Conservation (phyloP, 23 tunicate species). For the Trididemnum clinides region DNA sequence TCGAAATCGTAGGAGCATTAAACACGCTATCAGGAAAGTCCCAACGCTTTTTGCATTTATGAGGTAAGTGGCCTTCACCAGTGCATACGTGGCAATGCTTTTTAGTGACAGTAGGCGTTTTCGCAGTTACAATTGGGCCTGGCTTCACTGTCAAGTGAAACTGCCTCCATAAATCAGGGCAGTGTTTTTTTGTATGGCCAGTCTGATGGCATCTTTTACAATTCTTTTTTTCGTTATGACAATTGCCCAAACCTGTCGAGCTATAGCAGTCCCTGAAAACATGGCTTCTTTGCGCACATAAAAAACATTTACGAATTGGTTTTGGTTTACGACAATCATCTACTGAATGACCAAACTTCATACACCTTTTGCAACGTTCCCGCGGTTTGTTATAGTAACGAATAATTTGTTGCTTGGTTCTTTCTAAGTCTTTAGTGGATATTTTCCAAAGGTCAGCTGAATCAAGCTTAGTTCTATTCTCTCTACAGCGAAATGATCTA, state of each 20-base stretch:
- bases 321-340: slow-evolving; percentile 23
- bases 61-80: background rate
- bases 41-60: background rate
- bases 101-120: background rate
- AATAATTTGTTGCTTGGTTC: background rate
- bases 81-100: background rate
- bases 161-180: slow-evolving; percentile 59
- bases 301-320: background rate
- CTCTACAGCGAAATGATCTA: background rate
- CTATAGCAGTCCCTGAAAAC: background rate
- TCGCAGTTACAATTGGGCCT: background rate
- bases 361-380: slow-evolving; percentile 30
- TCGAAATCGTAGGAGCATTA: background rate
- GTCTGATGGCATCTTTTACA: slow-evolving; percentile 27
- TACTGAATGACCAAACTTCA: slow-evolving; percentile 6
- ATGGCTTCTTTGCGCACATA: slow-evolving; percentile 32
- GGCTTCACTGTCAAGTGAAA: slow-evolving; percentile 37
- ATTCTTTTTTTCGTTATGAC: background rate
- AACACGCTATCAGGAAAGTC: background rate
- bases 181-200: background rate
- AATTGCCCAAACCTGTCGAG: background rate
- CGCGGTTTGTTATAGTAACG: background rate
- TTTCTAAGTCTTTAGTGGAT: background rate
- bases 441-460: slow-evolving; percentile 13
- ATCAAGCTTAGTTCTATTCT: background rate